Conservation (phyloP, 2,888 invertebrate species). For the Cryptus armator region DNA sequence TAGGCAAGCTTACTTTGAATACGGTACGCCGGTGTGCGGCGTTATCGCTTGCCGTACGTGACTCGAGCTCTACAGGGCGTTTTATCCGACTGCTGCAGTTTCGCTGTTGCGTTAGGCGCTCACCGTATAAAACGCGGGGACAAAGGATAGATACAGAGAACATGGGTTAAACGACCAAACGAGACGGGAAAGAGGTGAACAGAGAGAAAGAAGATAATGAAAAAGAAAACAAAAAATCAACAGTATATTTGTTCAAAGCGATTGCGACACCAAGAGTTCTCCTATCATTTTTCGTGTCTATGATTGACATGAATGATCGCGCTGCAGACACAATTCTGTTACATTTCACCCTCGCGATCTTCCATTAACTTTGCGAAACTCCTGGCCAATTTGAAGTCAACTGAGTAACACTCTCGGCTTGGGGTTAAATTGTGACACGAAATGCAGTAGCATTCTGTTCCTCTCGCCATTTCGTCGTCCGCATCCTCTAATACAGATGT, state of each 20-base stretch:
- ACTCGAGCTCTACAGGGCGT: conserved; percentile 74
- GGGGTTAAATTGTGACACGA: conserved; percentile 3
- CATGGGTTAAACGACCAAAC: conserved; percentile 37
- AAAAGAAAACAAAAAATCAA: conserved; percentile 6
- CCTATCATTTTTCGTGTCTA: not conserved
- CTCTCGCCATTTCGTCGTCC: conserved; percentile 20
- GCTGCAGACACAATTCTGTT: not conserved
- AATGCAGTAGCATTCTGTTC: not conserved
- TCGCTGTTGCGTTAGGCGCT: conserved; percentile 59
- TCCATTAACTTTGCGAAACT: conserved; percentile 44
- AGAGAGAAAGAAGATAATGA: not conserved
- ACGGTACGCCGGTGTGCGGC: conserved; percentile 68
- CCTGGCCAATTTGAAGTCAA: conserved; percentile 26
- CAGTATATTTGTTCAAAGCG: conserved; percentile 7
- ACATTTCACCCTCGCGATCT: not conserved
- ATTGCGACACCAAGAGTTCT: conserved; percentile 23
- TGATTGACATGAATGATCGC: not conserved
- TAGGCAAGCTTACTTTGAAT: conserved; percentile 64
- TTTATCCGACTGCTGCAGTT: conserved; percentile 73
- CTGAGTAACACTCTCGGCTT: not conserved
- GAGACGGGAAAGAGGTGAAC: conserved; percentile 3
- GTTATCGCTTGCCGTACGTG: conserved; percentile 81
- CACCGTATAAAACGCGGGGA: conserved; percentile 35
- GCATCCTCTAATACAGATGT: conserved; percentile 25
- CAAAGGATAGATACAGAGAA: conserved; percentile 54